A percentile compares a stretch with the other conserved stretches of the same genome.
These are phyloP conservation scores for Drosophila kikkawai DNA, from an alignment of 1,140 invertebrate genomes.

Conservation along the genomic window DNA sequence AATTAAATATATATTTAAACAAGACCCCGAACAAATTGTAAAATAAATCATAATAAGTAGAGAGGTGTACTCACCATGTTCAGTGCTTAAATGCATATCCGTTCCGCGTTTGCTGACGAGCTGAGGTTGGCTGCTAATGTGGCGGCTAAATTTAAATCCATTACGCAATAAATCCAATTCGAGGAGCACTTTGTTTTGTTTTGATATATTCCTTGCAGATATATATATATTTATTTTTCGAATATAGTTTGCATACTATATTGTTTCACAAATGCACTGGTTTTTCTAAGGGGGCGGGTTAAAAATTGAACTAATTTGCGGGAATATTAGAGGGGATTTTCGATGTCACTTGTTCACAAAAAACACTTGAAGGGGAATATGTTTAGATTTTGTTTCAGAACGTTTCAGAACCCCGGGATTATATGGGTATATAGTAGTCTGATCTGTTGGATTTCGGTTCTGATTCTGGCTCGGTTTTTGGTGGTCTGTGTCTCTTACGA, in stretches of 20 bases:
- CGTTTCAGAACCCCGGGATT: conserved; percentile 15
- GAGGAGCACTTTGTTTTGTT: conserved; percentile 28
- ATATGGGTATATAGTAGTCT: conserved; percentile 21
- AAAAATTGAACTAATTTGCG: conserved; percentile 50
- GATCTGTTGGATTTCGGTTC: conserved; percentile 39
- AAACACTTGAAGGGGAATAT: conserved; percentile 19
- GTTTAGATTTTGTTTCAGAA: conserved; percentile 16
- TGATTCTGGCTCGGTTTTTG: conserved; percentile 19
- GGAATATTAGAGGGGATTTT: conserved; percentile 35
- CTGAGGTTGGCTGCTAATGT: conserved; percentile 51
- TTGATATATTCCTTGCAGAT: conserved; percentile 9
- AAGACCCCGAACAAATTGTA: not conserved
- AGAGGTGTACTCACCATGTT: conserved; percentile 61
- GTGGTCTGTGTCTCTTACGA: conserved; percentile 63
- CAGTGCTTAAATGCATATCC: conserved; percentile 77
- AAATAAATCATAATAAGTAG: conserved; percentile 29
- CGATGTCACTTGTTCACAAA: conserved; percentile 51
- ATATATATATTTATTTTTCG: conserved; percentile 13
- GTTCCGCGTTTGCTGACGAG: conserved; percentile 46
- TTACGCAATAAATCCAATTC: conserved; percentile 80
- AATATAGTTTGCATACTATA: conserved; percentile 30
- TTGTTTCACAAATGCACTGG: conserved; percentile 59
- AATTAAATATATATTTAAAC: not conserved
- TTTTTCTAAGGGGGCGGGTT: not conserved
- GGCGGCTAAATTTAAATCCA: conserved; percentile 77